Conservation (phyloP, 2,797 vertebrate genomes). For the Cossypha dichroa region DNA sequence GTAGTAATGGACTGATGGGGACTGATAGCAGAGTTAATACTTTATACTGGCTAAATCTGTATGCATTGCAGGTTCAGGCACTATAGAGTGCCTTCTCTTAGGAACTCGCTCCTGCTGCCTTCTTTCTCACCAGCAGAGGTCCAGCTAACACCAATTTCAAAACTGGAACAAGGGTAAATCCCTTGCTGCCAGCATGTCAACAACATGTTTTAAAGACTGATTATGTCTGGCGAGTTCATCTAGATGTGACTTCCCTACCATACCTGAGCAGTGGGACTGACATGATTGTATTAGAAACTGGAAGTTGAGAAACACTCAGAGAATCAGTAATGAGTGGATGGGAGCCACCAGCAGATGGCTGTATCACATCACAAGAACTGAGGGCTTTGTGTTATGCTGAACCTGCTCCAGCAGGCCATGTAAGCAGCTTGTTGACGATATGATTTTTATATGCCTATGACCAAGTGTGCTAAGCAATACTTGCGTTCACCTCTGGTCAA, state of each 20-base stretch:
- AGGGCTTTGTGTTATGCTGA: neutral
- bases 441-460: neutral
- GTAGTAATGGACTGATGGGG: neutral
- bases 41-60: neutral
- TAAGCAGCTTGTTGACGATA: neutral
- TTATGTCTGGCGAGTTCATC: neutral
- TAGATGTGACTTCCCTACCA: neutral
- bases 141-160: neutral
- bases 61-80: neutral
- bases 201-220: neutral
- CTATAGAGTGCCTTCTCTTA: neutral
- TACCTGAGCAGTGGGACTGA: neutral
- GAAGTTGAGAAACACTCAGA: neutral
- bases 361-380: neutral
- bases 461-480: neutral
- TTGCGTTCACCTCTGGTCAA: neutral
- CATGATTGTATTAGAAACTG: neutral
- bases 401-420: neutral
- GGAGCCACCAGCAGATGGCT: neutral
- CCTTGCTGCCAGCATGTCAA: fast-evolving
- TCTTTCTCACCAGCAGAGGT: slow-evolving; percentile 3
- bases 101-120: neutral
- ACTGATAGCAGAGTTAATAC: neutral
- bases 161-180: neutral
- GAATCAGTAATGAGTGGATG: neutral